A percentile compares a stretch with the other conserved stretches of the same genome.
phyloP scores from a whole-genome alignment of 2,113 vertebrate species.

The Entelurus aequoreus region DNA sequence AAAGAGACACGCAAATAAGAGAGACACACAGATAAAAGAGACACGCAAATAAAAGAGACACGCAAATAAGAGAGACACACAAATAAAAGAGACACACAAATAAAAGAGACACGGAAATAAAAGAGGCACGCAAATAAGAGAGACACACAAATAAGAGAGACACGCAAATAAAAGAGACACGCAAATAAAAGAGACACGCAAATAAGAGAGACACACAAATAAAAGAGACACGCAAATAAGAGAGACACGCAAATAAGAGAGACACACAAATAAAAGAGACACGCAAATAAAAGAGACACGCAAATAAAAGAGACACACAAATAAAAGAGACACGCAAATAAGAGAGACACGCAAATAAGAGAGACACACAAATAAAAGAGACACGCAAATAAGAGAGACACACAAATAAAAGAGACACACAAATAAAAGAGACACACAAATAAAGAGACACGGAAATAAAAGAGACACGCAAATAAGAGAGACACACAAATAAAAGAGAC shows the following conservation, averaged over 20 bases:
- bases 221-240: no score
- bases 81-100: no score
- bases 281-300: constrained; percentile 44
- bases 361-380: constrained; percentile 45
- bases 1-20: no score
- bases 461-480: constrained; percentile 39
- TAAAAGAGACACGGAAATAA: constrained; percentile 45
- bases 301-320: no score
- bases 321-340: constrained; percentile 43
- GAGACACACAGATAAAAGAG: no score
- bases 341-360: no score
- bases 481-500: constrained; percentile 44
- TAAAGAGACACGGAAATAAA: constrained; percentile 45
- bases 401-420: no score
- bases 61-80: no score
- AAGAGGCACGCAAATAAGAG: no score
- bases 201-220: no score
- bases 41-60: constrained; percentile 39
- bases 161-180: constrained; percentile 44
- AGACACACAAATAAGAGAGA: constrained; percentile 40
- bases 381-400: constrained; percentile 39
- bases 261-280: constrained; percentile 40
- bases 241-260: constrained; percentile 44
- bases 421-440: no score
- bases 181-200: constrained; percentile 38